Conservation (phyloP, 1,140 invertebrate species). For the Listronotus bonariensis region DNA sequence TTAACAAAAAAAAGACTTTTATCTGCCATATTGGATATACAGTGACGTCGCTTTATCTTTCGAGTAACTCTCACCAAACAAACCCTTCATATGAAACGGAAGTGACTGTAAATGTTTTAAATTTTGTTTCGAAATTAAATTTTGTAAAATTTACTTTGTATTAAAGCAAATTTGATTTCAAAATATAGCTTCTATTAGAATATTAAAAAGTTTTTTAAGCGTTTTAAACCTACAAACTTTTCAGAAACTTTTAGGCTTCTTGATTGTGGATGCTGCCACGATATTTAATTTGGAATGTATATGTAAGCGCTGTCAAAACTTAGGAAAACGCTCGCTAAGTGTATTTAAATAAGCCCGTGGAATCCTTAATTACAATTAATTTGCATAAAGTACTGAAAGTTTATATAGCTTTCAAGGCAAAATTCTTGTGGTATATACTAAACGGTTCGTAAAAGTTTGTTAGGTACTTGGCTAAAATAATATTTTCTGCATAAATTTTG, state of each 20-base stretch:
- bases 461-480: conserved; percentile 4
- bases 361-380: conserved; percentile 37
- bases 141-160: too few relatives aligned
- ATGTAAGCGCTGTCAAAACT: conserved; percentile 33
- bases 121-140: too few relatives aligned
- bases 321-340: conserved; percentile 27
- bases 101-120: too few relatives aligned
- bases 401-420: conserved; percentile 19
- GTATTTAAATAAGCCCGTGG: conserved; percentile 31
- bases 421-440: conserved; percentile 28
- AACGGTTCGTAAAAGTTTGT: conserved; percentile 20
- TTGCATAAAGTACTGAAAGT: conserved; percentile 37
- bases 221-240: neutral
- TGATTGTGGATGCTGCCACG: neutral
- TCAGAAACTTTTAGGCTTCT: conserved; percentile 3
- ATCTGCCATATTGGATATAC: too few relatives aligned
- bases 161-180: too few relatives aligned
- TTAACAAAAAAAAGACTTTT: too few relatives aligned
- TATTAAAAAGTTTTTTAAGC: neutral
- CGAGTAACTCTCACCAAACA: too few relatives aligned
- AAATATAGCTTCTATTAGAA: too few relatives aligned
- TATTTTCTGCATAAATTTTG: conserved; percentile 24
- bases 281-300: conserved; percentile 23
- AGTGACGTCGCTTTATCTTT: too few relatives aligned
- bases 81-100: too few relatives aligned